phyloP scores from a whole-genome alignment of 2,113 vertebrate species.

The Rhea pennata region DNA sequence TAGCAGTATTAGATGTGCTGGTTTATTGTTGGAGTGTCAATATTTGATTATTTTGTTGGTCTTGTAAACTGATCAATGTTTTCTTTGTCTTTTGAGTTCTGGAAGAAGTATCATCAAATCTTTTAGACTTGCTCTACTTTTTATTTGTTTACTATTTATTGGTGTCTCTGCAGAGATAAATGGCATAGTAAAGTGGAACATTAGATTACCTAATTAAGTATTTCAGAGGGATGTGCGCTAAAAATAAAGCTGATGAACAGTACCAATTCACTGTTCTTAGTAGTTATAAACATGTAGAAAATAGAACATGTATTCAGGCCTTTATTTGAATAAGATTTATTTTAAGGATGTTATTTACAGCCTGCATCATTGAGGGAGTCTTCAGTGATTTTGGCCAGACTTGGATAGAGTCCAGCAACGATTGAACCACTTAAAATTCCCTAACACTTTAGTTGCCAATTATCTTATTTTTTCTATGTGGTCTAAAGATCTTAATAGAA shows the following conservation, averaged over 20 bases:
- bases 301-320: neutral
- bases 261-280: neutral
- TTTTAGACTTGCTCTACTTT: neutral
- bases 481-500: neutral
- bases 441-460: conserved; percentile 7
- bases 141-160: conserved; percentile 12
- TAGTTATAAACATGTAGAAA: conserved; percentile 30
- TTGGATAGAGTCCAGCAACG: neutral
- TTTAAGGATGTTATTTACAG: conserved; percentile 42
- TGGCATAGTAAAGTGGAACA: conserved; percentile 11
- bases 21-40: neutral
- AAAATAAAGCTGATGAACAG: conserved; percentile 25
- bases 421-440: neutral
- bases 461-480: conserved; percentile 18
- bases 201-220: conserved; percentile 43
- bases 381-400: neutral
- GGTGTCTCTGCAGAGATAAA: conserved; percentile 20
- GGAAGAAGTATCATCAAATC: neutral
- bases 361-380: neutral
- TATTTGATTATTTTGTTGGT: neutral
- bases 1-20: neutral
- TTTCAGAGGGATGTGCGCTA: conserved; percentile 33
- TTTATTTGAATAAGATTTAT: conserved; percentile 10
- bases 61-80: neutral
- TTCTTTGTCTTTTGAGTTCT: neutral